phyloP scores from a whole-genome alignment of 2,888 invertebrate genomes.

The Eubasilissa splendida region DNA sequence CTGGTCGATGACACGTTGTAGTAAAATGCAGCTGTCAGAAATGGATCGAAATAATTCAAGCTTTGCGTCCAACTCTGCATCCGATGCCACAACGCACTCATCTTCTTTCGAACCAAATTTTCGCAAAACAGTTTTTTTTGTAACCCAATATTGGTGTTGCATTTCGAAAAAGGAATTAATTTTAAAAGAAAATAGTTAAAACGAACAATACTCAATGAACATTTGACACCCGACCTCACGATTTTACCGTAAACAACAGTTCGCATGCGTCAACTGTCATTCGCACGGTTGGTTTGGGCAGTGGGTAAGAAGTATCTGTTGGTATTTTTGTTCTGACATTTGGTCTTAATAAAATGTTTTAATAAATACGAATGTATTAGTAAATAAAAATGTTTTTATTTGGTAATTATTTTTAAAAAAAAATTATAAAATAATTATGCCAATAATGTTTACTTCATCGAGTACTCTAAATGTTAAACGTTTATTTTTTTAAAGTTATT shows the following conservation, averaged over 20 bases:
- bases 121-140: slow-evolving; percentile 94
- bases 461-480: no score
- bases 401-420: no score
- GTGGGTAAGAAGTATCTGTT: no score
- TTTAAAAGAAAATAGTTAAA: not conserved
- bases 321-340: no score
- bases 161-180: slow-evolving; percentile 67
- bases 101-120: slow-evolving; percentile 98
- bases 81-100: slow-evolving; percentile 95
- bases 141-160: slow-evolving; percentile 98
- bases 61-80: slow-evolving; percentile 97
- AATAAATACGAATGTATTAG: no score
- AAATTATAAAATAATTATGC: no score
- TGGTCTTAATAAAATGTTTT: no score
- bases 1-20: slow-evolving; percentile 91
- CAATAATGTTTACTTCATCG: no score
- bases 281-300: not conserved
- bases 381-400: no score
- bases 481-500: no score
- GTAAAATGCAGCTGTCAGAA: slow-evolving; percentile 89
- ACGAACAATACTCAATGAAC: slow-evolving; percentile 21
- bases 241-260: slow-evolving; percentile 36
- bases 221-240: not conserved
- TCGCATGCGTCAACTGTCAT: slow-evolving; percentile 50
- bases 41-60: slow-evolving; percentile 94